A percentile compares a stretch with the other conserved stretches of the same genome.
Conservation (phyloP, 2,888 invertebrate genomes). For the Pseudococcus viburni region DNA sequence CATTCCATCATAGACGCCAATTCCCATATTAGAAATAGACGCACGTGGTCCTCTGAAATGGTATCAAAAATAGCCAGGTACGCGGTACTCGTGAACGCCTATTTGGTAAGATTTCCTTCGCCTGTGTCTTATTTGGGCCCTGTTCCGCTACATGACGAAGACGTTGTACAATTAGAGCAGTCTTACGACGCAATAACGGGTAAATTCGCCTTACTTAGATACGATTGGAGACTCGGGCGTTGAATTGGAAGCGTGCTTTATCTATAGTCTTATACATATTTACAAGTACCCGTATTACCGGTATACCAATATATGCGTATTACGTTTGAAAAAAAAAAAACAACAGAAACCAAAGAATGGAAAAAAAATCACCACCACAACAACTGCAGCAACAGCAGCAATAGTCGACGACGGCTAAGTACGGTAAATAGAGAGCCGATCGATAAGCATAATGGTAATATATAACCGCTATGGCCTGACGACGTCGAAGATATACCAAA, state of each 20-base stretch:
- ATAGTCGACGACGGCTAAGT: background rate
- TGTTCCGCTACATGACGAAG: too few species aligned
- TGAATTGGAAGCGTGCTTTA: background rate
- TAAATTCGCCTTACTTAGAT: background rate
- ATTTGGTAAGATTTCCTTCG: too few species aligned
- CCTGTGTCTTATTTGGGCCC: too few species aligned
- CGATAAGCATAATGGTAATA: background rate
- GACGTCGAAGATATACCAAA: background rate
- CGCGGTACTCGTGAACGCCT: too few species aligned
- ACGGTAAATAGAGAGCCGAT: background rate
- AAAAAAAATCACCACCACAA: background rate
- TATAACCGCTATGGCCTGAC: background rate
- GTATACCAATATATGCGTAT: background rate
- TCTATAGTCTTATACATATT: background rate
- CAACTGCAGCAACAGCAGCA: too few species aligned
- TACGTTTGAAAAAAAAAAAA: background rate
- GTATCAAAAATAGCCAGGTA: too few species aligned
- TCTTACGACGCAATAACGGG: background rate
- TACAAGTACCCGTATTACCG: conserved; percentile 28
- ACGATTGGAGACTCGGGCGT: background rate
- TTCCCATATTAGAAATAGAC: too few species aligned
- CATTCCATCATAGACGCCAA: too few species aligned
- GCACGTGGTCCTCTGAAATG: too few species aligned
- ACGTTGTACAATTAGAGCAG: background rate
- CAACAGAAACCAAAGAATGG: too few species aligned